Evolutionary conservation across 2,888 invertebrate species (phyloP), one percentile per base, ranked within the genome.

Genomic region (Morpho deidamia): DNA sequence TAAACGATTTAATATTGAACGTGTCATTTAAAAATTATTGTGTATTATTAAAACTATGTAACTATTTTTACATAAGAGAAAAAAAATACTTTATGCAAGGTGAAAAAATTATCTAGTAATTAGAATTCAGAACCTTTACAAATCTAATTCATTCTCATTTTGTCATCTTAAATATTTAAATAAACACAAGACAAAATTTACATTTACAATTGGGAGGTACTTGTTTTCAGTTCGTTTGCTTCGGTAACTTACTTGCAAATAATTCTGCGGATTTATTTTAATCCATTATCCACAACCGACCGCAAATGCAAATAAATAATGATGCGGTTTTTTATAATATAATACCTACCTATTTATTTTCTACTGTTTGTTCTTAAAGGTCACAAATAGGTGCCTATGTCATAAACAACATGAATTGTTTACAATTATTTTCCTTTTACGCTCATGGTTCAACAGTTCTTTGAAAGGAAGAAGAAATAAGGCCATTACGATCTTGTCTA

Each of bases 171-270:
- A 51, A 51, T 55, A 60, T 60, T 53, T 51, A 60, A 55, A 60
- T 58, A 42, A 53, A 46, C 51, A 55, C 54, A 40, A 46, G 48
- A 49, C 42, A 48, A 43, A 51, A 58, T 60, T 60, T 53, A 51
- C 58, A 58, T 58, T 56, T 60, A 60, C 55, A 60, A 54, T 56
- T 51, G 49, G 42, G 50, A 50, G 35, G 39, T 55, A 53, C 51
- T 50, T 51, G 55, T 45, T 55, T 40, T 37, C 34, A 32, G 44
- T 56, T 53, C 38, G 50, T 53, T 53, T 51, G 50, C 51, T 45
- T 46, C 35, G 42, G 44, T 51, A 51, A 48, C n/a, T 53, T 47
- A 47, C 51, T 49, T 54, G 33, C 49, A 47, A 46, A 52, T 48
- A 40, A 23, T 39, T 44, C 23, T 23, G 23, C 23, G 23, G 44